Evolutionary conservation across 2,888 invertebrate species (phyloP).

Genomic region (Apamea epomidion): DNA sequence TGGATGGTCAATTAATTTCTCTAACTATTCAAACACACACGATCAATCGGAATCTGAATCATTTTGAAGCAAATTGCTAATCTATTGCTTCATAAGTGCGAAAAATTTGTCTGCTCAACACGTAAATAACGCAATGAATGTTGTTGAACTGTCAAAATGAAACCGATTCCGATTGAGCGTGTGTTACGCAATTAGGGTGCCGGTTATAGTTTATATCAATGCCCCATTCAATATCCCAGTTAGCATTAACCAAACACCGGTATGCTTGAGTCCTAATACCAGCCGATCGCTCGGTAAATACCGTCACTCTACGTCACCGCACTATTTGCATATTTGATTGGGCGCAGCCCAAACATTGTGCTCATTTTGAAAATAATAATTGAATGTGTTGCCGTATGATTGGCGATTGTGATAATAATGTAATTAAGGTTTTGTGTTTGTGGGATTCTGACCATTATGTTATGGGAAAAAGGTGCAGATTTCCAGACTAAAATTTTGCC

Average conservation of each 20-base stretch:
- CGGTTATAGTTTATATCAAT: constrained; percentile 11
- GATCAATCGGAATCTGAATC: no score
- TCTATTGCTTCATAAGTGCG: no score
- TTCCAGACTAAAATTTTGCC: background rate
- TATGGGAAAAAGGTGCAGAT: background rate
- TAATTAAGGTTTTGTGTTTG: constrained; percentile 13
- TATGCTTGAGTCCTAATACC: constrained; percentile 42
- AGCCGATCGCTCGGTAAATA: constrained; percentile 56
- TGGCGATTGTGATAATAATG: constrained; percentile 36
- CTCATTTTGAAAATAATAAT: constrained; percentile 72
- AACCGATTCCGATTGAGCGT: no score
- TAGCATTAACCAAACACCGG: constrained; percentile 17
- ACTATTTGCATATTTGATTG: constrained; percentile 84
- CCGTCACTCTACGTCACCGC: constrained; percentile 49
- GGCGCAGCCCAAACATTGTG: constrained; percentile 73
- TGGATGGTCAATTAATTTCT: background rate
- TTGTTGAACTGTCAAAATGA: no score
- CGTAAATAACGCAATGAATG: no score
- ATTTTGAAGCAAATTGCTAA: no score
- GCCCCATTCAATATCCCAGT: constrained; percentile 41
- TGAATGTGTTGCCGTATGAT: constrained; percentile 42
- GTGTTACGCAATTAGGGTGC: no score
- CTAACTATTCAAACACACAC: no score
- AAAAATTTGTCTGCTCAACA: no score
- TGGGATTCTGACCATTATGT: constrained; percentile 4